Evolutionary conservation across 2,888 invertebrate species (phyloP).

Genomic region (Drosophila kanekoi): DNA sequence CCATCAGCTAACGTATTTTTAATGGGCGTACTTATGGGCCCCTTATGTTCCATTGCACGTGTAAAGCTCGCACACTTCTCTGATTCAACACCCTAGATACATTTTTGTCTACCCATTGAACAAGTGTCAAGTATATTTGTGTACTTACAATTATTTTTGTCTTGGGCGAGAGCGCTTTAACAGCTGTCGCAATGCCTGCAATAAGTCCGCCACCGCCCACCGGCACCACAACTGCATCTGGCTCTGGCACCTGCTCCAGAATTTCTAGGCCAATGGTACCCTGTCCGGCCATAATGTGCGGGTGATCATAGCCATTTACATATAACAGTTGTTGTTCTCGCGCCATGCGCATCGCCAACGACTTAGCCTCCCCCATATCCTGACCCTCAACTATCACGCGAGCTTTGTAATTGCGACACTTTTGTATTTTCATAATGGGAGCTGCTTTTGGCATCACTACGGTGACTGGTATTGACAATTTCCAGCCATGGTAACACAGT

Average conservation of each 20-base stretch:
- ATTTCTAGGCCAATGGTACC: constrained; percentile 98
- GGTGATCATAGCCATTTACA: constrained; percentile 98
- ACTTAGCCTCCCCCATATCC: constrained; percentile 94
- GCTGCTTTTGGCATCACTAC: constrained; percentile 98
- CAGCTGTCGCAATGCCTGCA: constrained; percentile 95
- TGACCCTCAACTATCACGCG: constrained; percentile 90
- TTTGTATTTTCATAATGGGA: constrained; percentile 97
- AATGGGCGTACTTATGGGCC: constrained; percentile 89
- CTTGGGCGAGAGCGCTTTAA: constrained; percentile 93
- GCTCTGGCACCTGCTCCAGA: constrained; percentile 93
- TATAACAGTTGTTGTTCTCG: constrained; percentile 91
- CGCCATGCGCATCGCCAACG: constrained; percentile 90
- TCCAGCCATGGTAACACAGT: constrained; percentile 91
- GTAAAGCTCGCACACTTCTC: constrained; percentile 96
- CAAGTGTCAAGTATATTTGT: neutral
- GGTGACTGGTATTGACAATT: constrained; percentile 89
- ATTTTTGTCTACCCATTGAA: neutral
- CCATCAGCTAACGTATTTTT: constrained; percentile 94
- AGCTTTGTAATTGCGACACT: constrained; percentile 94
- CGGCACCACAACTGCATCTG: constrained; percentile 96
- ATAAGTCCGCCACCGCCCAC: constrained; percentile 96
- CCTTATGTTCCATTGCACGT: constrained; percentile 89
- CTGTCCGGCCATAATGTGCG: constrained; percentile 97
- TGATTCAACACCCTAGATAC: constrained; percentile 93
- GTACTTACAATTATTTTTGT: constrained; percentile 93